These are phyloP conservation scores for Procambarus virginalis DNA, from an alignment of 1,140 invertebrate genomes.

Conservation along the genomic window DNA sequence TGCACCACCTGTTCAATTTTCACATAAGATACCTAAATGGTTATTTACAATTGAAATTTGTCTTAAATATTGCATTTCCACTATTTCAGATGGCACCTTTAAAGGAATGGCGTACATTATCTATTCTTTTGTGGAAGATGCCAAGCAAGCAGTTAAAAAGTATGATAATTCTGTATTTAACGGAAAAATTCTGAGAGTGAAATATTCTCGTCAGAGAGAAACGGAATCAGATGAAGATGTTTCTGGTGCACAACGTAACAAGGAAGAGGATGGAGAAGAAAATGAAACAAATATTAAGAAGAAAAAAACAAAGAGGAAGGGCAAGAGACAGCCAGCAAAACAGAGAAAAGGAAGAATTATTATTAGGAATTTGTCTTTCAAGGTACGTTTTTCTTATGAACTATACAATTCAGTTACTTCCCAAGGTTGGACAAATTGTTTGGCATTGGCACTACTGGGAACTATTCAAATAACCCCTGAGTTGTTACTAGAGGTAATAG, in stretches of 20 bases:
- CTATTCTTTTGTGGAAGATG: not conserved
- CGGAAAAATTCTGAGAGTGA: slow-evolving; percentile 19
- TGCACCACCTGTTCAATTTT: too few species aligned
- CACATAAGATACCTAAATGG: too few species aligned
- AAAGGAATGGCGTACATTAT: slow-evolving; percentile 46
- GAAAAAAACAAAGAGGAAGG: not conserved
- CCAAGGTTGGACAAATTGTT: too few species aligned
- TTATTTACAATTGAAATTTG: not conserved
- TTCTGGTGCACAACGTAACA: not conserved
- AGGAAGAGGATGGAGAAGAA: not conserved
- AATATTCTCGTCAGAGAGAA: slow-evolving; percentile 13
- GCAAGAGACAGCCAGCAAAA: not conserved
- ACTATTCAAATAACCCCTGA: too few species aligned
- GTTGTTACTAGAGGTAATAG: too few species aligned
- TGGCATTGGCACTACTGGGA: too few species aligned
- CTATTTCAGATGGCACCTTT: slow-evolving; percentile 29
- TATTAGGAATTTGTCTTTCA: slow-evolving; percentile 44
- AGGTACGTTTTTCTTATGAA: slow-evolving; percentile 21
- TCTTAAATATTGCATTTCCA: not conserved
- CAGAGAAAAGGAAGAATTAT: slow-evolving; percentile 48
- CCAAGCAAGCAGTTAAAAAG: slow-evolving; percentile 1
- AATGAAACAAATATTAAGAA: slow-evolving; percentile 2
- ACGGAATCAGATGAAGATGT: not conserved
- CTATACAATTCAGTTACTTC: too few species aligned
- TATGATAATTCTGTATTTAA: slow-evolving; percentile 3